These are phyloP conservation scores for Lepidocolaptes lacrymiger DNA, from an alignment of 2,797 vertebrate genomes.

Conservation along the genomic window DNA sequence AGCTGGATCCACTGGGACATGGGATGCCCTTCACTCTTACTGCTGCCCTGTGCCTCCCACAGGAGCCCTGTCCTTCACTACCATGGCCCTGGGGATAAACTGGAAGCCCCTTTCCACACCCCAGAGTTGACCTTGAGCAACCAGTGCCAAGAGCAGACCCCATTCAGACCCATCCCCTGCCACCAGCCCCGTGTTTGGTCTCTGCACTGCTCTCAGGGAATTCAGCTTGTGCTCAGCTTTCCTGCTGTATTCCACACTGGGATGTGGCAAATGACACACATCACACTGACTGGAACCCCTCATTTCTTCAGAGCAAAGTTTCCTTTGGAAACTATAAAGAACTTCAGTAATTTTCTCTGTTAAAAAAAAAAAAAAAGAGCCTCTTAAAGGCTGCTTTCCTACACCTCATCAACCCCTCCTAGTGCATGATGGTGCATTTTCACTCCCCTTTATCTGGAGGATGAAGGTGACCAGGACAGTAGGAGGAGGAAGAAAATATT, in stretches of 20 bases:
- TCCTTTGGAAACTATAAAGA: not conserved
- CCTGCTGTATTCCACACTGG: not conserved
- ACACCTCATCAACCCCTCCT: not conserved
- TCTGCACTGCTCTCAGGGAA: not conserved
- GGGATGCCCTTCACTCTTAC: not conserved
- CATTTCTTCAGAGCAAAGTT: not conserved
- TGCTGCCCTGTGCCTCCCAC: not conserved
- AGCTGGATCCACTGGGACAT: not conserved
- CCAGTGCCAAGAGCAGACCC: not conserved
- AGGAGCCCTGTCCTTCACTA: not conserved
- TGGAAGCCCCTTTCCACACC: not conserved
- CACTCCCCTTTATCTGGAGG: not conserved
- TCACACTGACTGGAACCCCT: not conserved
- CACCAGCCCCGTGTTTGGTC: not conserved
- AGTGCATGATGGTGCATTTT: not conserved
- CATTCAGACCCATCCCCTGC: not conserved
- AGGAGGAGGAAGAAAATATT: fast-evolving
- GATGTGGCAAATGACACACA: not conserved
- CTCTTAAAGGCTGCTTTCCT: not conserved
- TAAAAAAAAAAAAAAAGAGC: not conserved
- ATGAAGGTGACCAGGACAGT: not conserved
- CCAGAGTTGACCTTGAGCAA: not conserved
- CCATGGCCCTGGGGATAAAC: not conserved
- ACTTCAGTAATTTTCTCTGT: not conserved
- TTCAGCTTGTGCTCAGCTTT: not conserved